phyloP scores from a whole-genome alignment of 2,888 invertebrate species.

The Erebia epiphron region DNA sequence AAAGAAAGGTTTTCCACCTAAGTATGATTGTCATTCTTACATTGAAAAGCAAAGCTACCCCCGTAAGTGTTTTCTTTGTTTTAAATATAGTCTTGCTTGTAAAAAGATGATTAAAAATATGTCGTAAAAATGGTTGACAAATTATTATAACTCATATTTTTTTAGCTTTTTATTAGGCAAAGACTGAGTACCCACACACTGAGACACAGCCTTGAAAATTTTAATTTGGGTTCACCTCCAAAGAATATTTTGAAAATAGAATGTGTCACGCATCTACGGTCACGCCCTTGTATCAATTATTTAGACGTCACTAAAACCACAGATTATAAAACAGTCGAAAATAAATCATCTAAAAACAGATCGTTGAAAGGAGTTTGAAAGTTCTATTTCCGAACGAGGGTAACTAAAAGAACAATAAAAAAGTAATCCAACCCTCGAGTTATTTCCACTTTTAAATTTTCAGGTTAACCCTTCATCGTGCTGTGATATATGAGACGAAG shows the following conservation, averaged over 20 bases:
- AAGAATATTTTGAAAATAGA: conserved; percentile 29
- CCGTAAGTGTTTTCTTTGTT: too few species aligned
- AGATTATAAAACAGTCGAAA: conserved; percentile 47
- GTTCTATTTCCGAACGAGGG: conserved; percentile 62
- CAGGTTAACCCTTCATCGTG: conserved; percentile 60
- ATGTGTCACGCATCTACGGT: conserved; percentile 4
- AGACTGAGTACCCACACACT: not conserved
- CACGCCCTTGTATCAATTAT: conserved; percentile 38
- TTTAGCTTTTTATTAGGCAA: not conserved
- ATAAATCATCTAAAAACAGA: conserved; percentile 59
- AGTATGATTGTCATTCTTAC: too few species aligned
- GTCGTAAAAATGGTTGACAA: too few species aligned
- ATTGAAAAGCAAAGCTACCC: too few species aligned
- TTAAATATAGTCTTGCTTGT: too few species aligned
- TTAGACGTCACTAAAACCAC: conserved; percentile 45
- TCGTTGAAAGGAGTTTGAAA: conserved; percentile 74
- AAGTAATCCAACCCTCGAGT: conserved; percentile 61
- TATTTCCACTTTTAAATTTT: conserved; percentile 72
- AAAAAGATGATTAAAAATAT: too few species aligned
- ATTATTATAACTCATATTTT: not conserved
- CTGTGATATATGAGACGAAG: conserved; percentile 60
- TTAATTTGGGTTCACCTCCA: not conserved
- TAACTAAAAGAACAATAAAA: conserved; percentile 59
- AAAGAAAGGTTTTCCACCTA: too few species aligned
- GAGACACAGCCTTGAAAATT: not conserved